Conservation (phyloP, 1,140 invertebrate genomes). For the Steinernema khuongi region DNA sequence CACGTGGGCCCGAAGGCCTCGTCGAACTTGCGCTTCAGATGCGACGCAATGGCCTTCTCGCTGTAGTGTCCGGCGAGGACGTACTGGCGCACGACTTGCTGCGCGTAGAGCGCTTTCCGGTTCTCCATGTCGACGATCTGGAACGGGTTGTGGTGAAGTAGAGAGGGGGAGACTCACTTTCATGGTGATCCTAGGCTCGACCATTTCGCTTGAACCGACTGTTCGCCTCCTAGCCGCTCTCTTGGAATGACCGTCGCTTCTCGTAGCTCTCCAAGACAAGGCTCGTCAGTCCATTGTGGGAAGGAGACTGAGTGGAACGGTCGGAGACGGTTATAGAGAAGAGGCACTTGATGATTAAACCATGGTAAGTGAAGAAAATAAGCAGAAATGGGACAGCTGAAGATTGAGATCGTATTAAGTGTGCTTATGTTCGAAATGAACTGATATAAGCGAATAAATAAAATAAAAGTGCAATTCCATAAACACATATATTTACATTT, state of each 20-base stretch:
- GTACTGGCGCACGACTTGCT: constrained; percentile 18
- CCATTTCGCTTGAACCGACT: constrained; percentile 7
- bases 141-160: background rate
- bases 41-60: constrained; percentile 22
- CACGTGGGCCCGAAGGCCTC: constrained; percentile 24
- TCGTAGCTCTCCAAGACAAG: too few relatives aligned
- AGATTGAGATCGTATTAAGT: background rate
- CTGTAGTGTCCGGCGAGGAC: constrained; percentile 5
- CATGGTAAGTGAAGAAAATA: too few relatives aligned
- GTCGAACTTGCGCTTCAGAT: constrained; percentile 27
- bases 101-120: constrained; percentile 19
- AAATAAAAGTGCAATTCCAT: too few relatives aligned
- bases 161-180: background rate
- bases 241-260: too few relatives aligned
- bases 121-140: constrained; percentile 28
- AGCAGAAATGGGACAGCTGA: too few relatives aligned
- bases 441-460: too few relatives aligned
- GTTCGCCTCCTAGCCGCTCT: too few relatives aligned
- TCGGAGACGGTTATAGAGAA: too few relatives aligned
- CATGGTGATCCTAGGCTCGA: background rate
- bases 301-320: too few relatives aligned
- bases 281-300: too few relatives aligned
- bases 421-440: too few relatives aligned
- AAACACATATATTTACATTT: background rate
- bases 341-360: too few relatives aligned